Conservation (phyloP, 2,888 invertebrate genomes). For the Trichopoda pennipes region DNA sequence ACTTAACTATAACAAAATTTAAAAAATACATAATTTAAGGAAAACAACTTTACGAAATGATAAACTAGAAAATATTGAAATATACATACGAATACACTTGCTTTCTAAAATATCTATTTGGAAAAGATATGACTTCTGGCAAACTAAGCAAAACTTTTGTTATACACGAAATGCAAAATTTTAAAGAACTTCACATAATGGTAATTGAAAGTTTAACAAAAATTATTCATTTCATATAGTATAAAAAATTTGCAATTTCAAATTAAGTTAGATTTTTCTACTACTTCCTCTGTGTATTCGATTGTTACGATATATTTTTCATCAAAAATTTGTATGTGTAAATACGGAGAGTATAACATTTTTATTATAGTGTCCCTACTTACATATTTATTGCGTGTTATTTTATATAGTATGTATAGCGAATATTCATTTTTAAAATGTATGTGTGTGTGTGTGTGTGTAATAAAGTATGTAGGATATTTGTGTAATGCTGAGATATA, state of each 20-base stretch:
- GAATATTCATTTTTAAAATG: neutral
- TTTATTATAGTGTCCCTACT: neutral
- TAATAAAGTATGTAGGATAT: constrained; percentile 20
- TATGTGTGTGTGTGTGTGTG: neutral
- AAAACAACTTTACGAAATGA: neutral
- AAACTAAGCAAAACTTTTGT: neutral
- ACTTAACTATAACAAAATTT: constrained; percentile 70
- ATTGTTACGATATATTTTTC: constrained; percentile 16
- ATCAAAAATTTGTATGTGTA: neutral
- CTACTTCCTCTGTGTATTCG: neutral
- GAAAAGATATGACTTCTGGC: neutral
- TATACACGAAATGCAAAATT: constrained; percentile 27
- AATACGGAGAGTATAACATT: neutral
- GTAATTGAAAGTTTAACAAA: constrained; percentile 10
- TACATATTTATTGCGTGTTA: neutral
- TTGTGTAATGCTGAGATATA: constrained; percentile 52
- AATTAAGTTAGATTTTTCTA: constrained; percentile 20
- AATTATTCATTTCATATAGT: constrained; percentile 2
- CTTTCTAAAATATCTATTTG: neutral
- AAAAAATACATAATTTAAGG: neutral
- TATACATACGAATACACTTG: neutral
- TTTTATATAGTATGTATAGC: neutral
- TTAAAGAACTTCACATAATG: constrained; percentile 38
- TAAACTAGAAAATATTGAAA: constrained; percentile 30
- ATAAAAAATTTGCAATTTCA: constrained; percentile 11